Conservation (phyloP, 2,113 vertebrate genomes). For the Pygathrix nemaeus region DNA sequence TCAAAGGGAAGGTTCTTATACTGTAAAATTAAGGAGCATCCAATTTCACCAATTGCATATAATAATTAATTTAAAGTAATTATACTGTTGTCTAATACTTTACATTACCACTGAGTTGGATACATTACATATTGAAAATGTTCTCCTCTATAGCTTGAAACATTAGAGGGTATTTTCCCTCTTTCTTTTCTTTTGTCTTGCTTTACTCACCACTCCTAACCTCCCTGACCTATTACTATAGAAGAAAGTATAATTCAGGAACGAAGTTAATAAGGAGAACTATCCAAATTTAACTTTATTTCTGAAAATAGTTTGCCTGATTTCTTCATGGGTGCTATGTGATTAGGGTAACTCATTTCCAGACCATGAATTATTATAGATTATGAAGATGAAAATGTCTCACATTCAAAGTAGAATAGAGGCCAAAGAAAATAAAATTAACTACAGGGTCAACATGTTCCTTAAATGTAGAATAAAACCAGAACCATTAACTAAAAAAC, state of each 20-base stretch:
- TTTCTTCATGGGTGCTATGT: background rate
- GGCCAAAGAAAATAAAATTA: constrained; percentile 13
- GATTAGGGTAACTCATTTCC: background rate
- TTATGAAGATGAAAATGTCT: background rate
- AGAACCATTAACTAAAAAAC: background rate
- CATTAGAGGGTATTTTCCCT: background rate
- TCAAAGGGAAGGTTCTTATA: background rate
- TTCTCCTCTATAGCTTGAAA: background rate
- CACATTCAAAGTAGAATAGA: background rate
- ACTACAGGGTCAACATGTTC: background rate
- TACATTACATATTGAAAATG: background rate
- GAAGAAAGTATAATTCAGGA: background rate
- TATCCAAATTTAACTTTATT: background rate
- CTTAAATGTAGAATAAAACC: background rate
- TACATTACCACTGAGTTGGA: background rate
- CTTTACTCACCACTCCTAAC: background rate
- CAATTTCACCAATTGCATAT: background rate
- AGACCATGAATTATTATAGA: background rate
- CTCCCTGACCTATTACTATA: no score
- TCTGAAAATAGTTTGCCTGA: background rate
- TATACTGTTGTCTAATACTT: background rate
- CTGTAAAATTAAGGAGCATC: background rate
- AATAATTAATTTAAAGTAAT: background rate
- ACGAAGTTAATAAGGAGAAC: background rate
- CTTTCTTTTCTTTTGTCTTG: background rate